A percentile compares a stretch with the other conserved stretches of the same genome.
phyloP scores from a whole-genome alignment of 2,113 vertebrate species.

The Oreotrochilus melanogaster region DNA sequence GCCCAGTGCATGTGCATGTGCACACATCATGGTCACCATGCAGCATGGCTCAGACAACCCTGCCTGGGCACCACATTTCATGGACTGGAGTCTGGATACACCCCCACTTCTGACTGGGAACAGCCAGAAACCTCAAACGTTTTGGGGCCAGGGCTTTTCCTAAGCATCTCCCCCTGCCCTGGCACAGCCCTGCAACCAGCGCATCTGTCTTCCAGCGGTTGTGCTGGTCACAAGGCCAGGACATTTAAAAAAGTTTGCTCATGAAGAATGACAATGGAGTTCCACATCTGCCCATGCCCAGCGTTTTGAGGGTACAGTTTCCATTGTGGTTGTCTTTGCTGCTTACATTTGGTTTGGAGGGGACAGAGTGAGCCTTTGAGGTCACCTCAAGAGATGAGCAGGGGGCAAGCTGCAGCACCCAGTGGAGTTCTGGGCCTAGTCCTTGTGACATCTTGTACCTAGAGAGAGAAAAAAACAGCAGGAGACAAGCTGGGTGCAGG shows the following conservation, averaged over 20 bases:
- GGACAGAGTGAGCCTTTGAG: background rate
- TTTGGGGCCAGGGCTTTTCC: background rate
- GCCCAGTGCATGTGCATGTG: background rate
- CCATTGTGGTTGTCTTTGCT: background rate
- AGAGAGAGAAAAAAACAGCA: slow-evolving; percentile 24
- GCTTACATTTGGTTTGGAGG: background rate
- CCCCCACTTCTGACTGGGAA: background rate
- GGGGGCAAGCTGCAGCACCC: background rate
- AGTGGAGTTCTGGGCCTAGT: slow-evolving; percentile 25
- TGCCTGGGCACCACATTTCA: background rate
- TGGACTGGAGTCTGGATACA: background rate
- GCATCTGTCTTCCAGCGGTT: background rate
- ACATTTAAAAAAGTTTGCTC: background rate
- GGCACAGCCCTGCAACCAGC: fast-evolving
- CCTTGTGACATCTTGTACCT: slow-evolving; percentile 35
- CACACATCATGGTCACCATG: fast-evolving
- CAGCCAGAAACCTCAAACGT: background rate
- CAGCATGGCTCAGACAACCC: fast-evolving
- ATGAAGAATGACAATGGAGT: background rate
- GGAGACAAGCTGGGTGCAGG: background rate
- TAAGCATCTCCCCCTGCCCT: background rate
- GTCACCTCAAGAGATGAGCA: slow-evolving; percentile 14
- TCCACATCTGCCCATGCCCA: fast-evolving
- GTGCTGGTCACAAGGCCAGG: background rate
- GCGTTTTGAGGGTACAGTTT: background rate